These are phyloP conservation scores for Stenchaetothrips biformis DNA, from an alignment of 2,888 invertebrate species.

Conservation along the genomic window DNA sequence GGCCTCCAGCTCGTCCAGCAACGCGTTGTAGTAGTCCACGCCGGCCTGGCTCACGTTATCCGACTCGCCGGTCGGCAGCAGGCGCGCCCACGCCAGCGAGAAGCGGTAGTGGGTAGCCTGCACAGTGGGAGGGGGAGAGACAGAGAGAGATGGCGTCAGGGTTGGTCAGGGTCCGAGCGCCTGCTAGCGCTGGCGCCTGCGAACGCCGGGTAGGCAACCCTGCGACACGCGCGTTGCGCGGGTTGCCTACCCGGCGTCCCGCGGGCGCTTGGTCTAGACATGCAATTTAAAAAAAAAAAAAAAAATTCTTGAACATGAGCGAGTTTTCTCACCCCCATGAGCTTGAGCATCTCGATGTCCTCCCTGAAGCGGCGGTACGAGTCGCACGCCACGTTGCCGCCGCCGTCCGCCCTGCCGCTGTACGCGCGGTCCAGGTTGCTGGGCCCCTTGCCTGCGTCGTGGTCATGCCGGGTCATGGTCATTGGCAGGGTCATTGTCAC, in stretches of 20 bases:
- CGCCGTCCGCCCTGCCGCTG: not conserved
- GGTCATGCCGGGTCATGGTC: too few species aligned
- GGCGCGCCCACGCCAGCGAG: conserved; percentile 6
- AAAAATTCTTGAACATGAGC: too few species aligned
- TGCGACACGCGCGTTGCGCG: not conserved
- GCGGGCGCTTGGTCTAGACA: too few species aligned
- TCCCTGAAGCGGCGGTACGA: not conserved
- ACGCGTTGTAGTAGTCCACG: not conserved
- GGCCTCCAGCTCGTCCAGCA: conserved; percentile 10
- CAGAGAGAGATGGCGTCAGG: too few species aligned
- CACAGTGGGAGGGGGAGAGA: not conserved
- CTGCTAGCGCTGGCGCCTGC: too few species aligned
- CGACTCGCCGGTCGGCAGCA: conserved; percentile 3
- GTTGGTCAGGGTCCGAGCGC: too few species aligned
- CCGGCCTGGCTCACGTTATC: not conserved
- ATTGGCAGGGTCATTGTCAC: too few species aligned
- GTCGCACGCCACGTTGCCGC: not conserved
- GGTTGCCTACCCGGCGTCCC: not conserved
- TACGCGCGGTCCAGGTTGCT: conserved; percentile 5
- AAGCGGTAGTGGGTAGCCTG: conserved; percentile 9
- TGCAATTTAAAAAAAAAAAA: too few species aligned
- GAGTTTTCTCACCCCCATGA: not conserved
- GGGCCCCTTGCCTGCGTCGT: not conserved
- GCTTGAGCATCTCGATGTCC: not conserved
- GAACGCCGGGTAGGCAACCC: not conserved